A percentile compares a stretch with the other conserved stretches of the same genome.
Conservation (phyloP, 2,113 vertebrate species). For the Motacilla tschutschensis region DNA sequence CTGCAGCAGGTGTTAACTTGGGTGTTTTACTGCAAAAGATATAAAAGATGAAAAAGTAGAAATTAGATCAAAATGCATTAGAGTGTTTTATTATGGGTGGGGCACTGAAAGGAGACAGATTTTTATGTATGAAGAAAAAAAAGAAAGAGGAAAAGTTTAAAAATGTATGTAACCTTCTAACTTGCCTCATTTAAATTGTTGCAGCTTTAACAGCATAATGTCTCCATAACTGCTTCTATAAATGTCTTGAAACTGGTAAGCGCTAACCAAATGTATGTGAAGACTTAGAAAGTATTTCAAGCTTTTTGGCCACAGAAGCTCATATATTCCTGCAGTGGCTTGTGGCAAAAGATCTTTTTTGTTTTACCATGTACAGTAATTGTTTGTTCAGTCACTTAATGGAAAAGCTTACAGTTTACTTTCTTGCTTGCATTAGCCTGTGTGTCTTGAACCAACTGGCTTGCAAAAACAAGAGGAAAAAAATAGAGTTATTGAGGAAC, state of each 20-base stretch:
- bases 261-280: conserved; percentile 15
- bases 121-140: neutral
- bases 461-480: conserved; percentile 40
- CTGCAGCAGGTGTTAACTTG: neutral
- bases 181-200: conserved; percentile 30
- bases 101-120: neutral
- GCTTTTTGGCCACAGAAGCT: conserved; percentile 21
- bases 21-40: neutral
- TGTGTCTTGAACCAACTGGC: conserved; percentile 54
- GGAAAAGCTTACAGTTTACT: conserved; percentile 31
- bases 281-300: conserved; percentile 8
- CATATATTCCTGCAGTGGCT: conserved; percentile 40
- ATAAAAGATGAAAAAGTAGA: neutral
- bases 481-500: neutral
- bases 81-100: neutral
- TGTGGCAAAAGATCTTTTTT: conserved; percentile 5
- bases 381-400: conserved; percentile 35
- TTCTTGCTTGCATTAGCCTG: conserved; percentile 46
- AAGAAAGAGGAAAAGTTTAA: neutral
- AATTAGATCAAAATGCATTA: neutral
- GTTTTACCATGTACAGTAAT: conserved; percentile 3
- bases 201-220: conserved; percentile 54
- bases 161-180: conserved; percentile 37
- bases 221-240: conserved; percentile 53
- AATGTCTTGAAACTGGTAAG: conserved; percentile 52